These are phyloP conservation scores for Pollachius pollachius DNA, from an alignment of 2,113 vertebrate genomes.

Conservation along the genomic window DNA sequence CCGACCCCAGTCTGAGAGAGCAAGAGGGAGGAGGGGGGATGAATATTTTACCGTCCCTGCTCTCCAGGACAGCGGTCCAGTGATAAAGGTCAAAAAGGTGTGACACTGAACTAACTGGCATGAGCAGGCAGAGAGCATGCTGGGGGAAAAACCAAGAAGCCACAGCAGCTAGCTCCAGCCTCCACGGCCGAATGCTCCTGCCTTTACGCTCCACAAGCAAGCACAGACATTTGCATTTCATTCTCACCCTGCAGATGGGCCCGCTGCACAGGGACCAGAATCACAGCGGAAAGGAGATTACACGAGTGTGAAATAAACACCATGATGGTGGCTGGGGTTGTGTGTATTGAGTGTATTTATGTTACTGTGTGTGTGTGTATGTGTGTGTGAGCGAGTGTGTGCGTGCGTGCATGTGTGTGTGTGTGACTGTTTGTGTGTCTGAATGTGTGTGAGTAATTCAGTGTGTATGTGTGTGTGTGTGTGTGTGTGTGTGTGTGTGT, in stretches of 20 bases:
- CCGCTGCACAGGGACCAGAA: slow-evolving; percentile 17
- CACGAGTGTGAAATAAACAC: slow-evolving; percentile 14
- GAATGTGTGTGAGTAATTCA: not conserved
- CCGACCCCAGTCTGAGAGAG: not conserved
- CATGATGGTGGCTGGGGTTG: slow-evolving; percentile 1
- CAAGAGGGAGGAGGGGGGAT: not conserved
- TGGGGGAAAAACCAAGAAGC: too few species aligned
- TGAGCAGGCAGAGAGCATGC: slow-evolving; percentile 38
- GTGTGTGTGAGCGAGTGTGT: not conserved
- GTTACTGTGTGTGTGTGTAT: too few species aligned
- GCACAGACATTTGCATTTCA: slow-evolving; percentile 58
- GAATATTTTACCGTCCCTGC: slow-evolving; percentile 32
- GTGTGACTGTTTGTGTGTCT: too few species aligned
- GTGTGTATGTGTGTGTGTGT: not conserved
- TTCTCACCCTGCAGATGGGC: slow-evolving; percentile 36
- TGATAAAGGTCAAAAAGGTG: slow-evolving; percentile 56
- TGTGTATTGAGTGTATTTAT: not conserved
- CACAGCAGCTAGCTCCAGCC: slow-evolving; percentile 24
- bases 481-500: too few species aligned
- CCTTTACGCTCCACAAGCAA: slow-evolving; percentile 42
- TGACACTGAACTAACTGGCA: slow-evolving; percentile 23
- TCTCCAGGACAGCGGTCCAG: slow-evolving; percentile 32
- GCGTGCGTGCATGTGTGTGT: too few species aligned
- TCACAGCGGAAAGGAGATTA: slow-evolving; percentile 36
- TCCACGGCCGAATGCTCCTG: slow-evolving; percentile 50